Percentiles rank a stretch among this genome's conserved stretches.
phyloP scores from a whole-genome alignment of 2,113 vertebrate species.

The Clupea harengus region DNA sequence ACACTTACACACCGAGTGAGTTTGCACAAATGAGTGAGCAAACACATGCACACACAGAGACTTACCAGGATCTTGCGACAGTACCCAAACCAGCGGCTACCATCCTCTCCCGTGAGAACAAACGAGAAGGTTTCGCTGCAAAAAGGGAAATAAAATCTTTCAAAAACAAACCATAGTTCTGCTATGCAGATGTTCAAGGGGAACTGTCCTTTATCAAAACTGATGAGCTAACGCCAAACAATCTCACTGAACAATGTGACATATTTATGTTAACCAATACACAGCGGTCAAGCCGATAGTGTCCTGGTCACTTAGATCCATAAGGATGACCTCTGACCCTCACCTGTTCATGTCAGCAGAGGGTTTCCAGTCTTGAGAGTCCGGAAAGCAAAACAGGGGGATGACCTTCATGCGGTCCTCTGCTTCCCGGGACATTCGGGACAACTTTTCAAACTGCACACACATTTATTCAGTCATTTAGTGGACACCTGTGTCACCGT shows the following conservation, averaged over 20 bases:
- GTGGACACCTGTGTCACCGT: not conserved
- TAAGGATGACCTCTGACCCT: constrained; percentile 22
- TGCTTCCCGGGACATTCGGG: constrained; percentile 84
- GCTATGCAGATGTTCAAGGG: not conserved
- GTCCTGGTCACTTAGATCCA: too few relatives aligned
- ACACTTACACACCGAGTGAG: not conserved
- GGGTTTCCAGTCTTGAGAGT: constrained; percentile 87
- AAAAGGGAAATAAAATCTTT: constrained; percentile 34
- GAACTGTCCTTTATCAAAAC: not conserved
- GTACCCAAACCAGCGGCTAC: constrained; percentile 96
- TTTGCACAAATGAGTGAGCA: not conserved
- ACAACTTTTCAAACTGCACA: constrained; percentile 84
- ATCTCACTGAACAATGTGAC: not conserved
- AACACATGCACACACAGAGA: constrained; percentile 36
- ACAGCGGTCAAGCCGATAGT: not conserved
- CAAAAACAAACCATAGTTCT: not conserved
- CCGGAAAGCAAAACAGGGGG: constrained; percentile 96
- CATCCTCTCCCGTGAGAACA: constrained; percentile 93
- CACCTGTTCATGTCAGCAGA: constrained; percentile 84
- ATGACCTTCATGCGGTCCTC: constrained; percentile 94
- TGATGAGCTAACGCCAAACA: not conserved
- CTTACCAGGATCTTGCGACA: constrained; percentile 97
- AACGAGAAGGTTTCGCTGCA: constrained; percentile 96
- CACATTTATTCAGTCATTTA: not conserved
- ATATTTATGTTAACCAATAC: not conserved